A percentile compares a stretch with the other conserved stretches of the same genome.
Conservation (phyloP, 1,140 invertebrate species). For the Araneus ventricosus region DNA sequence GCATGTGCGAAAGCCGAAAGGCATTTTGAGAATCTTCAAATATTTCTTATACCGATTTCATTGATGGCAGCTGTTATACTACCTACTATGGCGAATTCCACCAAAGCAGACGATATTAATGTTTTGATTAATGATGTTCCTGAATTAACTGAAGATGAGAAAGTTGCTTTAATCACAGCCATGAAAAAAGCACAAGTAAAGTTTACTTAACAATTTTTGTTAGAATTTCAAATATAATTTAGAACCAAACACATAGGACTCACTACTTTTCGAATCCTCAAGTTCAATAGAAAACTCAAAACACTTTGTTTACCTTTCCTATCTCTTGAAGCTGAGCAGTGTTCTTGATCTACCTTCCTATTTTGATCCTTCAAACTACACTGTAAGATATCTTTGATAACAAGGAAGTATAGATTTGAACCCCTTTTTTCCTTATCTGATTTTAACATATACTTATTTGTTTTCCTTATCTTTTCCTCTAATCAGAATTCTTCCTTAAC, state of each 20-base stretch:
- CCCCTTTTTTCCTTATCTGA: constrained; percentile 9
- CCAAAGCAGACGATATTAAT: constrained; percentile 72
- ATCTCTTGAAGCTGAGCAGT: constrained; percentile 14
- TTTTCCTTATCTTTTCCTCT: constrained; percentile 42
- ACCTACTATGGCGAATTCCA: constrained; percentile 65
- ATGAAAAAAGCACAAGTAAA: constrained; percentile 74
- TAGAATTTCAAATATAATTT: background rate
- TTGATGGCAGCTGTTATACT: constrained; percentile 37
- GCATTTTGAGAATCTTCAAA: background rate
- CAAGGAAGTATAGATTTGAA: constrained; percentile 29
- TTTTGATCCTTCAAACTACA: background rate
- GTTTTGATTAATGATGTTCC: constrained; percentile 72
- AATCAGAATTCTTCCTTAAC: background rate
- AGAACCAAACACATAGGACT: background rate
- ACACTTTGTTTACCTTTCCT: constrained; percentile 52
- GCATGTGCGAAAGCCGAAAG: background rate
- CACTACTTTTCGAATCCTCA: background rate
- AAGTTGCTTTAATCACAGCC: constrained; percentile 64
- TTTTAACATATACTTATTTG: constrained; percentile 28
- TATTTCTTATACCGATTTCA: background rate
- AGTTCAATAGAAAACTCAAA: background rate
- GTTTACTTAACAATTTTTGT: constrained; percentile 11
- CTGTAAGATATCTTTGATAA: constrained; percentile 29
- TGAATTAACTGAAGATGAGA: constrained; percentile 73
- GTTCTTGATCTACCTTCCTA: background rate